A percentile compares a stretch with the other conserved stretches of the same genome.
phyloP scores from a whole-genome alignment of 2,797 vertebrate species.

The Presbytis comata region DNA sequence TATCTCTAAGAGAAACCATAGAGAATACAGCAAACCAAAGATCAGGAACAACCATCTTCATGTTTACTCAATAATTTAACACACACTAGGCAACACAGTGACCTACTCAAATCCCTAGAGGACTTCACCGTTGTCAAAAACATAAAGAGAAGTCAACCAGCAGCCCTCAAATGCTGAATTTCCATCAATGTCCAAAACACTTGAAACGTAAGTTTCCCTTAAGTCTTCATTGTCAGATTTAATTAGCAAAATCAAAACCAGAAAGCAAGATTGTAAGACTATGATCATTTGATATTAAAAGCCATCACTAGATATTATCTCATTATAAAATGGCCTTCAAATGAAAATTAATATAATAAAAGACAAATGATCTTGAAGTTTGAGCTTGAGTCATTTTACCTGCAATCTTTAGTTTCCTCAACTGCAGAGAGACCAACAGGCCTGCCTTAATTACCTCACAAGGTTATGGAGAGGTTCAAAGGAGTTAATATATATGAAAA shows the following conservation, averaged over 20 bases:
- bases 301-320: background rate
- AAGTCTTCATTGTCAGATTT: background rate
- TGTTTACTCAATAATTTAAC: background rate
- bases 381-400: background rate
- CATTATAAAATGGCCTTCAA: background rate
- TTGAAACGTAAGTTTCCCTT: background rate
- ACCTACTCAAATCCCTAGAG: background rate
- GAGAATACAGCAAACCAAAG: conserved; percentile 38
- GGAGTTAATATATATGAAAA: background rate
- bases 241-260: background rate
- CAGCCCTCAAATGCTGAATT: background rate
- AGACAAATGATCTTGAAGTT: background rate
- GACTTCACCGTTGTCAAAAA: background rate
- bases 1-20: background rate
- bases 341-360: background rate
- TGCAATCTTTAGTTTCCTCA: background rate
- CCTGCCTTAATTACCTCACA: background rate
- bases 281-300: background rate
- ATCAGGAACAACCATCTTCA: background rate
- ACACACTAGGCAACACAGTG: background rate
- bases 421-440: background rate
- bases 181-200: background rate
- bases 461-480: background rate
- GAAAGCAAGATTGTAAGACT: background rate
- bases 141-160: background rate